phyloP scores from a whole-genome alignment of 2,113 vertebrate genomes.

The Phyllostomus discolor region DNA sequence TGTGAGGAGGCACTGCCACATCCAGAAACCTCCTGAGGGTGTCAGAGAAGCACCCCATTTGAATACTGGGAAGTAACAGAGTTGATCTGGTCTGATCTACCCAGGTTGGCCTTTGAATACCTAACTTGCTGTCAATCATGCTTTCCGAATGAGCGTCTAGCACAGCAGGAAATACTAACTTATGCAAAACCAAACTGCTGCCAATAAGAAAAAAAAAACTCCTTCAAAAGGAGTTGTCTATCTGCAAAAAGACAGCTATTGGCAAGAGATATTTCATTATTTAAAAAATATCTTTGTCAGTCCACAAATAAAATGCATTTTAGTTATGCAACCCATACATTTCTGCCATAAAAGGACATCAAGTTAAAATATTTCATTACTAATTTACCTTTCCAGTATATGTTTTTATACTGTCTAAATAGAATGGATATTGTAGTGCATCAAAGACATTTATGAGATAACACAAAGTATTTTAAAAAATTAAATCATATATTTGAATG shows the following conservation, averaged over 20 bases:
- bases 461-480: not conserved
- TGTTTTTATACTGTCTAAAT: not conserved
- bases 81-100: slow-evolving; percentile 38
- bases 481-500: not conserved
- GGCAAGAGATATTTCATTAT: not conserved
- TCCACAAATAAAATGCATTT: not conserved
- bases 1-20: not conserved
- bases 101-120: slow-evolving; percentile 56
- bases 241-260: slow-evolving; percentile 19
- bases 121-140: slow-evolving; percentile 60
- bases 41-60: slow-evolving; percentile 45
- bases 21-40: slow-evolving; percentile 50
- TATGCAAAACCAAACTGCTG: slow-evolving; percentile 52
- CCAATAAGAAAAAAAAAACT: slow-evolving; percentile 12
- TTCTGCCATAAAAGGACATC: not conserved
- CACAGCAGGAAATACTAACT: slow-evolving; percentile 68
- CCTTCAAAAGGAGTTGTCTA: not conserved
- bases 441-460: not conserved
- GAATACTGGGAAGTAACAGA: slow-evolving; percentile 48
- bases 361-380: not conserved
- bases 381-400: not conserved
- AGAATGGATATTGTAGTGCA: not conserved
- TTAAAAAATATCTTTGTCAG: slow-evolving; percentile 2
- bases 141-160: slow-evolving; percentile 62
- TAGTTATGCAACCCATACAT: not conserved